Evolutionary conservation across 2,113 vertebrate species (phyloP), one percentile per base, ranked within the genome.

Genomic region (Halcyon senegalensis): DNA sequence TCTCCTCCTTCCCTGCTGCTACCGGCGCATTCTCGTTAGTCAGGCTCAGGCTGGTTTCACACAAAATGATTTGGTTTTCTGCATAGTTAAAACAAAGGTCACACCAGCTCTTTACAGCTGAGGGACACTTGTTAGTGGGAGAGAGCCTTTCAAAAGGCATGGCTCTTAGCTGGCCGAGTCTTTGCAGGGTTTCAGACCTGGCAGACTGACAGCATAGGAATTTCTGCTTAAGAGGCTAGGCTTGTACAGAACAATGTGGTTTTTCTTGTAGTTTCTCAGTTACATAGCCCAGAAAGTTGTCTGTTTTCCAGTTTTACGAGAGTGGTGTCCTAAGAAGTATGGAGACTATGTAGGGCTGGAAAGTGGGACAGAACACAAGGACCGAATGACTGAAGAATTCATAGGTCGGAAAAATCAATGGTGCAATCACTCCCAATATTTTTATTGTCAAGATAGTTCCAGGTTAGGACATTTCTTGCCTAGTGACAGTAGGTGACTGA

Each of bases 191-290:
- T 82, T 43, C 82, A 88, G 63, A 53, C 25, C 83, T 80, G 75
- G 41, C 60, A 80, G 23, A 64, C 35, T 31, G 50, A 37, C 51
- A 44, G 27, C 23, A 9, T 7, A 53, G 81, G 70, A 93, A 83
- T 93, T 83, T 66, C 55, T 93, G 39, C 56, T 48, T 7, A 15
- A 86, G 44, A 78, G 66, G 41, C 48, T 53, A 18, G 44, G 16
- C 46, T 44, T 31, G 51, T 18, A 27, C 39, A 84, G n/a, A 96
- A 39, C 75, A 91, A 95, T 96, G 87, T 91, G 89, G 91, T 93
- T 96, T 97, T 96, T 96, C 94, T 53, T 91, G 95, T 94, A 10
- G 4, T 46, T 93, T 83, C 87, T 90, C 43, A 20, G 67, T 13
- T 85, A 23, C 62, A 39, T 16, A 67, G 84, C 66, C 73, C 55